These are phyloP conservation scores for Labroides dimidiatus DNA, from an alignment of 2,797 vertebrate species.

Conservation along the genomic window DNA sequence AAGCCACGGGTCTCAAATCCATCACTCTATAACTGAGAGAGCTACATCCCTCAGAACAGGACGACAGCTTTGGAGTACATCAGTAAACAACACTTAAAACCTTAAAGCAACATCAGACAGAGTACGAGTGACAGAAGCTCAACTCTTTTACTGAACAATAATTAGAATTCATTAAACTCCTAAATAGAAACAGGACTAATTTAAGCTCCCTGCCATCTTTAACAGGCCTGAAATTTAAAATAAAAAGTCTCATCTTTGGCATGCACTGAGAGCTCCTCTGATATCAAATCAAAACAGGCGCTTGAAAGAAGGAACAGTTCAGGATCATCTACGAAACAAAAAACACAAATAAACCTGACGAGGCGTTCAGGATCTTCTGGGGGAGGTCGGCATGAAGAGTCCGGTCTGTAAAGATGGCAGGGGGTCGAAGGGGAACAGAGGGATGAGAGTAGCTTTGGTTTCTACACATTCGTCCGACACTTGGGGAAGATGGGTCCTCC, in stretches of 20 bases:
- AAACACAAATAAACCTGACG: conserved; percentile 25
- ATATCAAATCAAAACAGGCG: conserved; percentile 38
- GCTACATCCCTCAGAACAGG: neutral
- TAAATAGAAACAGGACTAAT: conserved; percentile 36
- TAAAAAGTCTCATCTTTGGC: neutral
- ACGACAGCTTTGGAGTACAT: conserved; percentile 12
- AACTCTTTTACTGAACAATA: conserved; percentile 54
- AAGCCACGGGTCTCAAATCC: conserved; percentile 46
- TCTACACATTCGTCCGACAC: conserved; percentile 94
- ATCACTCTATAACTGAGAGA: conserved; percentile 23
- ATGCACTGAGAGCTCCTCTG: no score
- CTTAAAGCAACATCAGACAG: conserved; percentile 16
- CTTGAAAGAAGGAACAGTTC: conserved; percentile 31
- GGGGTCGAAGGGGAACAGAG: conserved; percentile 31
- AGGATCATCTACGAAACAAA: conserved; percentile 11
- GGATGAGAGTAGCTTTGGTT: conserved; percentile 58
- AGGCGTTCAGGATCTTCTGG: conserved; percentile 19
- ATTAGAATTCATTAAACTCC: conserved; percentile 38
- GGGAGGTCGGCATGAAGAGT: conserved; percentile 11
- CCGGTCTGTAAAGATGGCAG: conserved; percentile 9
- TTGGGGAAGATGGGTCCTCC: conserved; percentile 97
- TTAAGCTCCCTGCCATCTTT: conserved; percentile 30
- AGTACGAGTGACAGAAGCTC: conserved; percentile 32
- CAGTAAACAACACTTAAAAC: conserved; percentile 16
- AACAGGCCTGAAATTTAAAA: neutral